phyloP scores from a whole-genome alignment of 2,888 invertebrate species.

The Patella depressa region DNA sequence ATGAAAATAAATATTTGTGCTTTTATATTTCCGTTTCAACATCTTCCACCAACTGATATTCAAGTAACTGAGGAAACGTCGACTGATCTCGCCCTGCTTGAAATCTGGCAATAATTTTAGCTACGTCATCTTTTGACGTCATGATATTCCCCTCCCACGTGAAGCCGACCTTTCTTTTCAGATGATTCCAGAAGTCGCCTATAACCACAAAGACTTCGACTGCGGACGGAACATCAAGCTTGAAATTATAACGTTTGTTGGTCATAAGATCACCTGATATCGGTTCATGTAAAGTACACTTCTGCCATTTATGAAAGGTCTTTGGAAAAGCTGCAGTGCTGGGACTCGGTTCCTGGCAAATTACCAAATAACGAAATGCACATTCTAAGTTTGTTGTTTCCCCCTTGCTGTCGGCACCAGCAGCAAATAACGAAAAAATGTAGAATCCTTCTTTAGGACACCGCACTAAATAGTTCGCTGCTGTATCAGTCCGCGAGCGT shows the following conservation, averaged over 20 bases:
- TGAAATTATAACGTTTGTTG: slow-evolving; percentile 63
- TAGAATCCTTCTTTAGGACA: slow-evolving; percentile 68
- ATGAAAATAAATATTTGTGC: too few relatives aligned
- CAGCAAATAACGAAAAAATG: slow-evolving; percentile 66
- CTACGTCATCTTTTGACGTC: slow-evolving; percentile 49
- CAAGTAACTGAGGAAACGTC: slow-evolving; percentile 63
- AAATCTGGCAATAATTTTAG: slow-evolving; percentile 63
- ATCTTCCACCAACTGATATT: slow-evolving; percentile 63
- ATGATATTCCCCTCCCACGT: slow-evolving; percentile 64
- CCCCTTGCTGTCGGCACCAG: slow-evolving; percentile 40
- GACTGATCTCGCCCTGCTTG: slow-evolving; percentile 55
- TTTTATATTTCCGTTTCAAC: slow-evolving; percentile 60
- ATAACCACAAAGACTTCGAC: slow-evolving; percentile 65
- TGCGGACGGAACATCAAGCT: slow-evolving; percentile 63
- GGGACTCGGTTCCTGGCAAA: slow-evolving; percentile 63
- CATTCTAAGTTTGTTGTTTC: slow-evolving; percentile 57
- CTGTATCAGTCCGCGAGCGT: slow-evolving; percentile 58
- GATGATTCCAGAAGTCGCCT: slow-evolving; percentile 63
- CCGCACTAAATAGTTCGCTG: slow-evolving; percentile 65
- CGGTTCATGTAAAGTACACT: slow-evolving; percentile 66
- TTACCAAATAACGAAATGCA: slow-evolving; percentile 64
- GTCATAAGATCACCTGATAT: slow-evolving; percentile 64
- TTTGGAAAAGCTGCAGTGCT: slow-evolving; percentile 59
- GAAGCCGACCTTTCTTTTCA: slow-evolving; percentile 57
- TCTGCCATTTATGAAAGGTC: slow-evolving; percentile 64